A percentile compares a stretch with the other conserved stretches of the same genome.
Conservation (phyloP, 1,140 invertebrate species). For the Scaptodrosophila lebanonensis region DNA sequence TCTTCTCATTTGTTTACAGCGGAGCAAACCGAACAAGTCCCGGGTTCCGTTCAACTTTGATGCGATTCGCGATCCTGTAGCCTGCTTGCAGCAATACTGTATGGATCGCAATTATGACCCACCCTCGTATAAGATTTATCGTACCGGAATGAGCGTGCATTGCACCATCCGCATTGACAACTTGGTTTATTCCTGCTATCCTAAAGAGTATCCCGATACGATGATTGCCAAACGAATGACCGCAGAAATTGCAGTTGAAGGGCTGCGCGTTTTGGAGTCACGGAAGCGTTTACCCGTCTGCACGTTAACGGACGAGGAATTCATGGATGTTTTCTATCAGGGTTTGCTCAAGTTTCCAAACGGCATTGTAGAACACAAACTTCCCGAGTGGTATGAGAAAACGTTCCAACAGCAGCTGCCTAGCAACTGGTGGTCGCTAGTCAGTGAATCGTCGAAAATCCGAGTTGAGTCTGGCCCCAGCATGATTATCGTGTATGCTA, state of each 20-base stretch:
- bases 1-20: too few species aligned
- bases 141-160: constrained; percentile 28
- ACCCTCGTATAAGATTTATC: constrained; percentile 42
- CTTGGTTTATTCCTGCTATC: constrained; percentile 59
- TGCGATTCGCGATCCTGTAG: constrained; percentile 29
- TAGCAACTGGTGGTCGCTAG: constrained; percentile 54
- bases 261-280: constrained; percentile 44
- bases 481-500: constrained; percentile 59
- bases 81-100: constrained; percentile 48
- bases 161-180: constrained; percentile 54
- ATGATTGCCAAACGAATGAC: constrained; percentile 37
- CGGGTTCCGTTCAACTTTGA: constrained; percentile 19
- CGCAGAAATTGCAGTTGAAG: constrained; percentile 50
- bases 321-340: constrained; percentile 50
- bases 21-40: neutral
- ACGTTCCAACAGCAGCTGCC: constrained; percentile 59
- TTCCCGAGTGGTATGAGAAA: constrained; percentile 59
- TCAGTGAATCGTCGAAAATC: constrained; percentile 46
- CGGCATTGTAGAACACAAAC: constrained; percentile 64
- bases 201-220: constrained; percentile 44
- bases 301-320: constrained; percentile 42
- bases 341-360: constrained; percentile 55
- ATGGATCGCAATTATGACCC: constrained; percentile 19
- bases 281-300: constrained; percentile 32
- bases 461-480: constrained; percentile 46